Conservation (phyloP, 1,140 invertebrate species). For the Bursaphelenchus mucronatus region DNA sequence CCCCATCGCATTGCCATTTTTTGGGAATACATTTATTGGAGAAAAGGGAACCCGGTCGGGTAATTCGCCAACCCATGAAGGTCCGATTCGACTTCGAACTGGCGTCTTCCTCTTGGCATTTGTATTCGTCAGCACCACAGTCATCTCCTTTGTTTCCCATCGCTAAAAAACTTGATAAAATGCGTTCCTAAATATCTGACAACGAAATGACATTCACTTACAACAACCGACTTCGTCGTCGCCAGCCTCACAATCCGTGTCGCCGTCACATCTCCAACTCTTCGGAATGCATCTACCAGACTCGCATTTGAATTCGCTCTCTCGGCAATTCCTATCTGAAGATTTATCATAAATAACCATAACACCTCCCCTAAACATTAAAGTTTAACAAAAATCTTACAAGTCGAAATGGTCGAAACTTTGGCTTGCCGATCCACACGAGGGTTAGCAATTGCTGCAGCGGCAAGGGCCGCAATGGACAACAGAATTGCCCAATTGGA, state of each 20-base stretch:
- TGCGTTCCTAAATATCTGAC: neutral
- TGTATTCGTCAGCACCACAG: neutral
- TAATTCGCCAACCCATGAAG: neutral
- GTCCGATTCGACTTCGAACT: slow-evolving; percentile 7
- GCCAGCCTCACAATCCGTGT: slow-evolving; percentile 67
- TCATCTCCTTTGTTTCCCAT: neutral
- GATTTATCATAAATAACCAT: too few species aligned
- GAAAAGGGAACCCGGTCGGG: neutral
- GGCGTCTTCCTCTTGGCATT: slow-evolving; percentile 4
- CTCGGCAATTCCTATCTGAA: too few species aligned
- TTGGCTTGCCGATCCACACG: too few species aligned
- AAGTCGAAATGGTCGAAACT: too few species aligned
- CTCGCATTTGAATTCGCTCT: slow-evolving; percentile 69
- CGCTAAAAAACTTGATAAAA: neutral
- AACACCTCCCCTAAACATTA: too few species aligned
- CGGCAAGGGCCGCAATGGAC: too few species aligned
- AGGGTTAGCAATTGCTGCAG: too few species aligned
- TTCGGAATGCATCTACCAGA: slow-evolving; percentile 75
- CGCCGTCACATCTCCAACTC: slow-evolving; percentile 75
- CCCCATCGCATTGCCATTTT: slow-evolving; percentile 76
- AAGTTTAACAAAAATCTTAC: neutral
- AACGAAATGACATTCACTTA: slow-evolving; percentile 56
- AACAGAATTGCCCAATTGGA: too few species aligned
- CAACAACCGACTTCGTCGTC: slow-evolving; percentile 76
- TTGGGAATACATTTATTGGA: slow-evolving; percentile 71